A percentile compares a stretch with the other conserved stretches of the same genome.
Conservation (phyloP, 2,888 invertebrate genomes). For the Morpho achilles region DNA sequence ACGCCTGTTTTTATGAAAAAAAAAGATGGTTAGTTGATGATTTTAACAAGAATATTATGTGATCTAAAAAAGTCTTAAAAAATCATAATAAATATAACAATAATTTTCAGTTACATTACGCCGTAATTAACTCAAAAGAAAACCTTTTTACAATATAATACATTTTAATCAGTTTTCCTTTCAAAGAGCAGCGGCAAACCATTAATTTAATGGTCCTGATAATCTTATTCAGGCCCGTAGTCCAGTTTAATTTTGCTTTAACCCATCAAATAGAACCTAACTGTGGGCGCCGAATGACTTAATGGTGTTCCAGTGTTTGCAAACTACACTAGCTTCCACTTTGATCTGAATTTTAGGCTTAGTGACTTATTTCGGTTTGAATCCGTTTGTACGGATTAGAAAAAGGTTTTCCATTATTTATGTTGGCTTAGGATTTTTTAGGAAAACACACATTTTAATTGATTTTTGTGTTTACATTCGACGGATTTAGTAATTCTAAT, state of each 20-base stretch:
- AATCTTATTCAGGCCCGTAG: constrained; percentile 23
- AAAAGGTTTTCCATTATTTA: no score
- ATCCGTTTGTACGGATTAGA: neutral
- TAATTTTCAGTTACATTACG: no score
- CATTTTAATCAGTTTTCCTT: constrained; percentile 9
- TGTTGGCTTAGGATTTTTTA: constrained; percentile 7
- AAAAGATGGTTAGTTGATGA: no score
- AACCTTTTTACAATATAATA: neutral
- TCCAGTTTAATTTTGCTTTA: constrained; percentile 36
- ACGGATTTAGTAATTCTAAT: no score
- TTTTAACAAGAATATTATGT: no score
- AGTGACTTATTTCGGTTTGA: constrained; percentile 14
- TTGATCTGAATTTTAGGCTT: constrained; percentile 46
- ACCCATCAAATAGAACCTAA: constrained; percentile 57
- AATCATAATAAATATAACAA: no score
- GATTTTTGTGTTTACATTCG: no score
- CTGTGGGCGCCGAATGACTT: constrained; percentile 52
- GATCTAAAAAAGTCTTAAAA: no score
- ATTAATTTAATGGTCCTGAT: constrained; percentile 23
- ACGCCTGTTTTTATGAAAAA: no score
- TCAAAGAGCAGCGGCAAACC: constrained; percentile 9
- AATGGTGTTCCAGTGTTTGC: constrained; percentile 71
- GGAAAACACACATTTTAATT: constrained; percentile 30
- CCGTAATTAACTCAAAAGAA: no score
- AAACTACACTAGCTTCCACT: constrained; percentile 56